Evolutionary conservation across 2,888 invertebrate species (phyloP).

Genomic region (Rhamnusium bicolor): DNA sequence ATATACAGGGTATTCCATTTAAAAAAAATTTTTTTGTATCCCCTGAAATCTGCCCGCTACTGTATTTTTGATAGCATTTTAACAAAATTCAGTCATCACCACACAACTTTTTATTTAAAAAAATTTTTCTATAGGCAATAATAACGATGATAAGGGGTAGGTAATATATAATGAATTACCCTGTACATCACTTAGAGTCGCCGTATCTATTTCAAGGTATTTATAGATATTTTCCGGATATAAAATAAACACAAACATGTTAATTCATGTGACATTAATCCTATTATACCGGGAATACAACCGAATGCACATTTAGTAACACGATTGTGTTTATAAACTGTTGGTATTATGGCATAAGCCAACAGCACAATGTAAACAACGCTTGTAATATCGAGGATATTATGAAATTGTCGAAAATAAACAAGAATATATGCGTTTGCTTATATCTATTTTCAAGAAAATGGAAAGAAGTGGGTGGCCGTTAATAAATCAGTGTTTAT

Average conservation of each 20-base stretch:
- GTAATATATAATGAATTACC: too few relatives aligned
- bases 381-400: slow-evolving; percentile 2
- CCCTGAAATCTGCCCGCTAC: too few relatives aligned
- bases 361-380: slow-evolving; percentile 7
- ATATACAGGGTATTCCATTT: too few relatives aligned
- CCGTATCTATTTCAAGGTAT: too few relatives aligned
- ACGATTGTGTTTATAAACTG: background rate
- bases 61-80: too few relatives aligned
- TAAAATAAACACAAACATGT: background rate
- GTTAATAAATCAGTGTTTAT: slow-evolving; percentile 1
- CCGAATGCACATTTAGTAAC: background rate
- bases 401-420: slow-evolving; percentile 18
- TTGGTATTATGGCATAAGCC: background rate
- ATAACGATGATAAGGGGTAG: too few relatives aligned
- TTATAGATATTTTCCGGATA: too few relatives aligned
- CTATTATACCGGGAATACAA: background rate
- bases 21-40: too few relatives aligned
- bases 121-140: too few relatives aligned
- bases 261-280: background rate
- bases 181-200: too few relatives aligned
- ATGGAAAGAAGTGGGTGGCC: slow-evolving; percentile 22
- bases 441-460: background rate
- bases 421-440: background rate
- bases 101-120: too few relatives aligned
- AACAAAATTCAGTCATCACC: too few relatives aligned